A percentile compares a stretch with the other conserved stretches of the same genome.
Conservation (phyloP, 1,140 invertebrate species). For the Hypsibius dujardini region DNA sequence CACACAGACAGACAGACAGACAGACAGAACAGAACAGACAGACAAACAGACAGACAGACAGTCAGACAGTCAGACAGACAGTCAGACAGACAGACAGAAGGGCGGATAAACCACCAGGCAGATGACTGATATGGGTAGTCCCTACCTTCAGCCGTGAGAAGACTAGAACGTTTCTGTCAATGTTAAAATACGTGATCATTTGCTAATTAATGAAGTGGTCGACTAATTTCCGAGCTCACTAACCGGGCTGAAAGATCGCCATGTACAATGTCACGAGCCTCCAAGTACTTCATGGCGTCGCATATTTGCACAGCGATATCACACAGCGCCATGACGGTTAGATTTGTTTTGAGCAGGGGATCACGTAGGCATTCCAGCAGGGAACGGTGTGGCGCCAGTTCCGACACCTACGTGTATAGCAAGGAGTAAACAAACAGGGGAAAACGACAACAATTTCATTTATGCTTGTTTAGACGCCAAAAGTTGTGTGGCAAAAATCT, state of each 20-base stretch:
- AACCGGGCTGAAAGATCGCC: slow-evolving; percentile 23
- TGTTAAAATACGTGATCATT: too few relatives aligned
- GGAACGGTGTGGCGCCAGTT: slow-evolving; percentile 79
- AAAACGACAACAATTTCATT: too few relatives aligned
- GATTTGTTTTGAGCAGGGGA: slow-evolving; percentile 61
- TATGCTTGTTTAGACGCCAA: too few relatives aligned
- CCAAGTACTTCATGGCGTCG: slow-evolving; percentile 86
- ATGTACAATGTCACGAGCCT: slow-evolving; percentile 80
- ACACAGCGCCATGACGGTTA: slow-evolving; percentile 68
- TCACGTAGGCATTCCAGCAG: slow-evolving; percentile 88
- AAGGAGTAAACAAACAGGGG: too few relatives aligned
- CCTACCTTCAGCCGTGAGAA: slow-evolving; percentile 73
- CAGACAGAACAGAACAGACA: too few relatives aligned
- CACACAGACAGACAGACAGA: too few relatives aligned
- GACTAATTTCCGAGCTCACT: neutral
- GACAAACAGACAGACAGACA: too few relatives aligned
- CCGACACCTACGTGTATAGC: slow-evolving; percentile 50
- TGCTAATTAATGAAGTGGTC: neutral
- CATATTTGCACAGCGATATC: slow-evolving; percentile 85
- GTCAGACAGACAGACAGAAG: too few relatives aligned
- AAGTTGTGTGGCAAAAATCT: too few relatives aligned
- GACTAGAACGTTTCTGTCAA: slow-evolving; percentile 70
- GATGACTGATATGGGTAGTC: too few relatives aligned
- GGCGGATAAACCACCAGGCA: too few relatives aligned
- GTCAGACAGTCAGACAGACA: too few relatives aligned